A percentile compares a stretch with the other conserved stretches of the same genome.
phyloP scores from a whole-genome alignment of 2,113 vertebrate genomes.

The Phocoena sinus region DNA sequence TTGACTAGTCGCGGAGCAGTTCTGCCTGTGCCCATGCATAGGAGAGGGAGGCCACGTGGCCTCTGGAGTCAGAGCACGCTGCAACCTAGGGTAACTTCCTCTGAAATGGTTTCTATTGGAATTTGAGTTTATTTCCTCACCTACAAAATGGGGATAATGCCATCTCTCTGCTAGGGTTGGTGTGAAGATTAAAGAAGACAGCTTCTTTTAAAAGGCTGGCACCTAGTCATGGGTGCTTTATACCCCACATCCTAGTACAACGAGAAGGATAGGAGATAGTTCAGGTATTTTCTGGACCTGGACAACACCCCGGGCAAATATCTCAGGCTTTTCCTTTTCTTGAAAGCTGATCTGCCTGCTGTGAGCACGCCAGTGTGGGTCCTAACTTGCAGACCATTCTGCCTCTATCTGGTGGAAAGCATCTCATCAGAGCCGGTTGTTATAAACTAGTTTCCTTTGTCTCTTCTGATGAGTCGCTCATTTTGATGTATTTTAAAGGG shows the following conservation, averaged over 20 bases:
- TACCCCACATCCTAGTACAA: not conserved
- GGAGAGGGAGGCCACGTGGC: not conserved
- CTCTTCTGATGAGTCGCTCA: not conserved
- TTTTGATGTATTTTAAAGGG: conserved; percentile 24
- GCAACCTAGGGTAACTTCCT: not conserved
- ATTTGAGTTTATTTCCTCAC: not conserved
- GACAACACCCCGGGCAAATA: not conserved
- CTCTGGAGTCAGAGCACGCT: not conserved
- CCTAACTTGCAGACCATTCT: not conserved
- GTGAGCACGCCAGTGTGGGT: not conserved
- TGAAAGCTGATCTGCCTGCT: not conserved
- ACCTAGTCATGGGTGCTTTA: not conserved
- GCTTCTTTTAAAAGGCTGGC: not conserved
- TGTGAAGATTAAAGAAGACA: not conserved
- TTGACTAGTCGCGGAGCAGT: not conserved
- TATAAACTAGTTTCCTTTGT: not conserved
- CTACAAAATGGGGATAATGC: not conserved
- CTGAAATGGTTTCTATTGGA: not conserved
- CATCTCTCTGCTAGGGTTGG: not conserved
- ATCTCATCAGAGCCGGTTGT: not conserved
- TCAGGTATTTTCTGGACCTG: not conserved
- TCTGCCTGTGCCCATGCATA: not conserved
- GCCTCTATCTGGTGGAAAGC: not conserved
- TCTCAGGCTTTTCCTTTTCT: not conserved
- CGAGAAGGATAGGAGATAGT: not conserved